Base-by-base conservation (phyloP, 1,140 invertebrate species). In the Harlomillsia oculata region DNA sequence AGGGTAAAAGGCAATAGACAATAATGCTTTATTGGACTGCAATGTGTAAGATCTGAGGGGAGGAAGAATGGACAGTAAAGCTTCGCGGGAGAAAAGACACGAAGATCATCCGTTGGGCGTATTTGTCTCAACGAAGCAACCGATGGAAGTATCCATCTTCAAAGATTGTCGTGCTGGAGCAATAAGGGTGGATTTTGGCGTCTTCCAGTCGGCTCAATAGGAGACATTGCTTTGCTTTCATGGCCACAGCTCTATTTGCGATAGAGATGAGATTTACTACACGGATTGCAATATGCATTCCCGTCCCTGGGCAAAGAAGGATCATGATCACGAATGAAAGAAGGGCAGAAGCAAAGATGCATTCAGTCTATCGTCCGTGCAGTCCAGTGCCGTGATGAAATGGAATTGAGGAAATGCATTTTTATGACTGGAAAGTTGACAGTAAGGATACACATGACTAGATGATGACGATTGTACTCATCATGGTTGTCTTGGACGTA, bases 371-470 rank as follows among this genome's bases (percentile, higher is more conserved):
- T 29, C 44, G 21, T 30, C 34, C 28, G n/a, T 46, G 26, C 45
- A 48, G 18, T 48, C 18, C 49, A 18, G 25, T 4, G 13, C 21
- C 41, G 44, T 59, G 60, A 58, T 62, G 55, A 54, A 62, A 62
- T 62, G 60, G 56, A 63, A 63, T 59, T 59, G 56, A 63, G 61
- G 61, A 63, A 63, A 63, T 63, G 57, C 61, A 63, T 50, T 63
- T 63, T 63, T 63, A 63, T 60, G 57, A 57, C 43, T 16, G 37
- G n/a, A n/a, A n/a, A n/a, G n/a, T n/a, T n/a, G n/a, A n/a, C n/a
- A n/a, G n/a, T n/a, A n/a, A n/a, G n/a, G n/a, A n/a, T n/a, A n/a
- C n/a, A n/a, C n/a, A n/a, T n/a, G n/a, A n/a, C n/a, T n/a, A n/a
- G n/a, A n/a, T n/a, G n/a, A n/a, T n/a, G n/a, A n/a, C n/a, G n/a